A percentile compares a stretch with the other conserved stretches of the same genome.
phyloP scores from a whole-genome alignment of 1,140 invertebrate genomes.

The Pseudomyrmex pallidus region DNA sequence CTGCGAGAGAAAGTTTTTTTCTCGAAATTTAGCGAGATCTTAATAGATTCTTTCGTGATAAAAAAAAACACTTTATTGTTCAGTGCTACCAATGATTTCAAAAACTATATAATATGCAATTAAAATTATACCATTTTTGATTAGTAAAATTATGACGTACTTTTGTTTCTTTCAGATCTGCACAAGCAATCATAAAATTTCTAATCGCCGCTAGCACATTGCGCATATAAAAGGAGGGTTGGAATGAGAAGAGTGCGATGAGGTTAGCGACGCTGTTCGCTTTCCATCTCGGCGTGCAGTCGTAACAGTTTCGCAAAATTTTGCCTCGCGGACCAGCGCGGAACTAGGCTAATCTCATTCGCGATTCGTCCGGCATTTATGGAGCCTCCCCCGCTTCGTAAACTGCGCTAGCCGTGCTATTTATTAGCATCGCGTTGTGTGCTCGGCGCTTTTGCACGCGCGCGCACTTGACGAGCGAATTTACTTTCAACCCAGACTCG shows the following conservation, averaged over 20 bases:
- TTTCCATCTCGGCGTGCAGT: conserved; percentile 47
- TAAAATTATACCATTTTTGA: conserved; percentile 2
- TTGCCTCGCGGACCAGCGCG: conserved; percentile 24
- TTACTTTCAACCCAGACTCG: conserved; percentile 33
- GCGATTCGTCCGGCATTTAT: conserved; percentile 62
- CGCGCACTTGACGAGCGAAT: conserved; percentile 16
- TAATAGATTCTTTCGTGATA: neutral
- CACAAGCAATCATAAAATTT: conserved; percentile 4
- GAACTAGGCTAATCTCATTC: conserved; percentile 67
- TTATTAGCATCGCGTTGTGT: conserved; percentile 51
- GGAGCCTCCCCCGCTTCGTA: conserved; percentile 45
- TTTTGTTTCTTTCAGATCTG: neutral
- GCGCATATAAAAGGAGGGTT: conserved; percentile 14
- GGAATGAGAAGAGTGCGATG: neutral
- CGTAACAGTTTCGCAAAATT: conserved; percentile 63
- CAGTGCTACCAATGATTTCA: neutral
- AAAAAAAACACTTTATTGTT: neutral
- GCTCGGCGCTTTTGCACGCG: neutral
- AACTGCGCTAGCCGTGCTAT: conserved; percentile 44
- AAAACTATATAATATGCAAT: neutral
- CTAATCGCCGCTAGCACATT: conserved; percentile 14
- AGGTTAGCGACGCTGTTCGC: neutral
- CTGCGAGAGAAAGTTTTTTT: neutral
- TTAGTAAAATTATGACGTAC: neutral
- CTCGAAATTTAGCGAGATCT: neutral